phyloP scores from a whole-genome alignment of 2,797 vertebrate species.

The Syndactyla subalaris region DNA sequence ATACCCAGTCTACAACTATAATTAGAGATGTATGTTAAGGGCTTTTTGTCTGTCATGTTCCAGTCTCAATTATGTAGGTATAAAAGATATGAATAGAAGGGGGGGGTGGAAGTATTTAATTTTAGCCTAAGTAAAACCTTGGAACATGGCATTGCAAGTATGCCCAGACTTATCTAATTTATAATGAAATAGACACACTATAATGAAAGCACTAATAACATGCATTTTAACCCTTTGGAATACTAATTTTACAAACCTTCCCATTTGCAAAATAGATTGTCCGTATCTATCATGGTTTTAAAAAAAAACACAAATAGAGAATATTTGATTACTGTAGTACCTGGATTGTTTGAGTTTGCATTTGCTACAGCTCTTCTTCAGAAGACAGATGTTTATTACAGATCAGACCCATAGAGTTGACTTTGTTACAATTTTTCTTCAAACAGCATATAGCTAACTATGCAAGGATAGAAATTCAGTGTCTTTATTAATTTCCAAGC shows the following conservation, averaged over 20 bases:
- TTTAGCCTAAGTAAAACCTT: background rate
- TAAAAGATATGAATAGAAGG: background rate
- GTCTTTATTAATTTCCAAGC: conserved; percentile 32
- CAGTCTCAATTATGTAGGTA: background rate
- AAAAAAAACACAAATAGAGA: background rate
- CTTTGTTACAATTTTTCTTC: background rate
- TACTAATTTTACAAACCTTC: background rate
- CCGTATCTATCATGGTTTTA: background rate
- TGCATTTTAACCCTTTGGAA: background rate
- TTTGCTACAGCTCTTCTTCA: background rate
- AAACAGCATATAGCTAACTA: background rate
- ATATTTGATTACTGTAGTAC: background rate
- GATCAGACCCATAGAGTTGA: background rate
- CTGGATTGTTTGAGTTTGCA: background rate
- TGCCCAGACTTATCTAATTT: background rate
- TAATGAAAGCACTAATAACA: background rate
- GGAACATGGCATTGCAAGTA: background rate
- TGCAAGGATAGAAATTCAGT: background rate
- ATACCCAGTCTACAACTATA: background rate
- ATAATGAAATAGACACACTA: background rate
- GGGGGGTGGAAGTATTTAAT: background rate
- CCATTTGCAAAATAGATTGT: background rate
- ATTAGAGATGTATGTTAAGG: background rate
- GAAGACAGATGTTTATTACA: background rate
- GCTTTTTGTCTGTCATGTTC: background rate